phyloP scores from a whole-genome alignment of 2,888 invertebrate genomes.

The Cybosia mesomella region DNA sequence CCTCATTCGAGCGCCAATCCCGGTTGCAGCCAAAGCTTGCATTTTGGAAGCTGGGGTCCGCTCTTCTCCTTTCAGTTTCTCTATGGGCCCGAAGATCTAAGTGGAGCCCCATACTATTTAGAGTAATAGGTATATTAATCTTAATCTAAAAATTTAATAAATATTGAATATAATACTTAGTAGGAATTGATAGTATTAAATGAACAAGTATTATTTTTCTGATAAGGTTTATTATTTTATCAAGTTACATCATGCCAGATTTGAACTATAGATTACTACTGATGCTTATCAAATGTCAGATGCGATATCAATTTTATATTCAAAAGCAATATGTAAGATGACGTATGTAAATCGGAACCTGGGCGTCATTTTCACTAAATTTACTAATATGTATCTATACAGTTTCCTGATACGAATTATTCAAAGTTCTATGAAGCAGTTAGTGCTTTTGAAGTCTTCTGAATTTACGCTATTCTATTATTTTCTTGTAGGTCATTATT shows the following conservation, averaged over 20 bases:
- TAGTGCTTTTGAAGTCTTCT: too few species aligned
- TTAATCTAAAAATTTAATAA: neutral
- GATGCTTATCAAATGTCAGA: constrained; percentile 4
- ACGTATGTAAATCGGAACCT: neutral
- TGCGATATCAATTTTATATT: constrained; percentile 12
- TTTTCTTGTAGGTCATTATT: neutral
- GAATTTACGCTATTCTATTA: neutral
- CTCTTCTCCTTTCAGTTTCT: neutral
- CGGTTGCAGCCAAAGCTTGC: neutral
- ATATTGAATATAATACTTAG: neutral
- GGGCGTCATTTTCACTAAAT: neutral
- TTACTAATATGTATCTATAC: neutral
- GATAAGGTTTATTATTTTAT: constrained; percentile 6
- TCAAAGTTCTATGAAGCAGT: neutral
- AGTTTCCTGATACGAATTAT: neutral
- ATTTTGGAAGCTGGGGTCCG: neutral
- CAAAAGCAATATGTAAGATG: neutral
- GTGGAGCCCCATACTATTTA: neutral
- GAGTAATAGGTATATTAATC: too few species aligned
- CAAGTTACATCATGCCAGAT: constrained; percentile 3
- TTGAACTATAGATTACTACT: constrained; percentile 8
- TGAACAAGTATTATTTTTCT: neutral
- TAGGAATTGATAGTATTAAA: neutral
- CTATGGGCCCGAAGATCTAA: neutral
- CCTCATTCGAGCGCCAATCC: neutral